Evolutionary conservation across 2,888 invertebrate genomes (phyloP).

Genomic region (Ophioninae sp.): DNA sequence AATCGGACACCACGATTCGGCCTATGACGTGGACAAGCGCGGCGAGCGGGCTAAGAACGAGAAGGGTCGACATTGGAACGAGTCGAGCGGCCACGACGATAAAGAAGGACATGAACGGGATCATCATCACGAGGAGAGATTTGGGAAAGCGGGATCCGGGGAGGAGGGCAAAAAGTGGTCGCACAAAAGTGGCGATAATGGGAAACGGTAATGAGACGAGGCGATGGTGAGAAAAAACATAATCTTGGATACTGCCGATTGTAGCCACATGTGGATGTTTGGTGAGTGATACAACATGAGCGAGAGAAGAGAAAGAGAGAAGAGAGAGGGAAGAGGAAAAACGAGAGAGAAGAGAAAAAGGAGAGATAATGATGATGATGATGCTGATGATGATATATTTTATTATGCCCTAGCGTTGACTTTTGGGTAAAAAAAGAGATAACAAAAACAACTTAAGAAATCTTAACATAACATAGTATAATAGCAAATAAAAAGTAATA

Average conservation of each 20-base stretch:
- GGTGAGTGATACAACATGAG: constrained; percentile 11
- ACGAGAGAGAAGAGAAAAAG: neutral
- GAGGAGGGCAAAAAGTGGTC: constrained; percentile 84
- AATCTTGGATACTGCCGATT: constrained; percentile 43
- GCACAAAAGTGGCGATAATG: constrained; percentile 81
- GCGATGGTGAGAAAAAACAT: constrained; percentile 31
- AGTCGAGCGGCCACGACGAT: constrained; percentile 84
- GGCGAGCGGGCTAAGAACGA: constrained; percentile 84
- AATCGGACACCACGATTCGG: constrained; percentile 82
- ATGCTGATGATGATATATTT: no score
- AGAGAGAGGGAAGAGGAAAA: constrained; percentile 5
- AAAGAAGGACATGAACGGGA: constrained; percentile 84
- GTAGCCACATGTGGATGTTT: constrained; percentile 7
- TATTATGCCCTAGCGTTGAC: no score
- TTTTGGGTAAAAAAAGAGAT: no score
- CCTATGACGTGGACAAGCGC: constrained; percentile 82
- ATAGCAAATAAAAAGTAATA: no score
- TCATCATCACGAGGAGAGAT: constrained; percentile 81
- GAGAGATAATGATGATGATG: no score
- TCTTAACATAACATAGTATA: no score
- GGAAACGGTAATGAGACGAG: constrained; percentile 28
- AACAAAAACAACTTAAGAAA: no score
- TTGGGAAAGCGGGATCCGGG: constrained; percentile 81
- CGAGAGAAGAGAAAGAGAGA: constrained; percentile 17
- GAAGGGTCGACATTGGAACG: constrained; percentile 83